Evolutionary conservation across 2,888 invertebrate species (phyloP).

Genomic region (Conus canariensis): DNA sequence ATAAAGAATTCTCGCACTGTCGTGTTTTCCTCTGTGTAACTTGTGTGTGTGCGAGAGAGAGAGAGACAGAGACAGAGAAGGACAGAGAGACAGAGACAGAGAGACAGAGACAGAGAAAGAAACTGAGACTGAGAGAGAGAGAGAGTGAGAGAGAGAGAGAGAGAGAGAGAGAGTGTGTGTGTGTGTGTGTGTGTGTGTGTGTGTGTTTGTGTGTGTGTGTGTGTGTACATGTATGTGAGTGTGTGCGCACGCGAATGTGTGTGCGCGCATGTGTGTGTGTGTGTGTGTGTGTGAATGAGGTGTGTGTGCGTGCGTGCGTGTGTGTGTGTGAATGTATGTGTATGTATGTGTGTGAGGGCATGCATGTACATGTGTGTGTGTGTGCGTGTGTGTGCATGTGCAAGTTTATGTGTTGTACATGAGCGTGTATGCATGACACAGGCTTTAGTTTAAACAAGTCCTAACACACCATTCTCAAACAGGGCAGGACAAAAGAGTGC

Average conservation of each 20-base stretch:
- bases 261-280: background rate
- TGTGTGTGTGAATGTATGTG: background rate
- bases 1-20: too few species aligned
- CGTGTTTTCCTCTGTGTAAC: too few species aligned
- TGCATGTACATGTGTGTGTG: background rate
- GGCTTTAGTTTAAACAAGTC: background rate
- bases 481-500: too few species aligned
- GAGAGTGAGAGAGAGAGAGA: too few species aligned
- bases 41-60: too few species aligned
- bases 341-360: background rate
- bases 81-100: too few species aligned
- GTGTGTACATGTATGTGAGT: background rate
- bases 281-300: background rate
- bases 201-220: background rate
- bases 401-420: background rate
- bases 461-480: too few species aligned
- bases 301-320: background rate
- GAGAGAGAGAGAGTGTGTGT: too few species aligned
- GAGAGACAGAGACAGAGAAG: too few species aligned
- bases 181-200: too few species aligned
- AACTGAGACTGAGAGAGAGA: too few species aligned
- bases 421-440: background rate
- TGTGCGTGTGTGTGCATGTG: background rate
- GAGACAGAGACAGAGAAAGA: too few species aligned
- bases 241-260: background rate